phyloP scores from a whole-genome alignment of 1,140 invertebrate species.

The Drosophila eugracilis region DNA sequence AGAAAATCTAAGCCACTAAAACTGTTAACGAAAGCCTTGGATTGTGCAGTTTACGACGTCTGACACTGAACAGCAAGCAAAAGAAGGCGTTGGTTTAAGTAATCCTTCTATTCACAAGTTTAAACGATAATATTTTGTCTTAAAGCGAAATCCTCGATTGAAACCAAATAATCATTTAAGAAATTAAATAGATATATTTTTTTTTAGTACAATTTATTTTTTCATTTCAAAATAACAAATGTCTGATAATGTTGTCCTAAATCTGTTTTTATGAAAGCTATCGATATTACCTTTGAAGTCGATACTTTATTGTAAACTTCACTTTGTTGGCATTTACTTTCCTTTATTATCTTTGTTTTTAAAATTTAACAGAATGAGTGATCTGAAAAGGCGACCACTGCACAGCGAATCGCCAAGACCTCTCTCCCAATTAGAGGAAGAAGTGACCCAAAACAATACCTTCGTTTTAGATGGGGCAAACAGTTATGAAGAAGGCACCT shows the following conservation, averaged over 20 bases:
- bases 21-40: slow-evolving; percentile 74
- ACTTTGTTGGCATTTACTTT: background rate
- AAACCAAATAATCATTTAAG: no score
- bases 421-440: background rate
- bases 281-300: no score
- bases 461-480: background rate
- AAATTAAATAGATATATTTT: no score
- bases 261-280: no score
- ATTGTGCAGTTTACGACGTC: slow-evolving; percentile 56
- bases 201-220: no score
- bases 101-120: no score
- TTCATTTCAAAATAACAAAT: no score
- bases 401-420: background rate
- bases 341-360: background rate
- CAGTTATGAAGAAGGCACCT: slow-evolving; percentile 27
- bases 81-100: no score
- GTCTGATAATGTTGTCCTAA: no score
- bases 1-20: slow-evolving; percentile 67
- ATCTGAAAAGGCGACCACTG: slow-evolving; percentile 1
- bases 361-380: slow-evolving; percentile 6
- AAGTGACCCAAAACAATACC: background rate
- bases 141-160: no score
- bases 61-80: slow-evolving; percentile 64
- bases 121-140: no score
- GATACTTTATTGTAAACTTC: background rate